Evolutionary conservation across 2,888 invertebrate species (phyloP), one percentile per base, ranked within the genome.

Genomic region (Mechanitis mazaeus): DNA sequence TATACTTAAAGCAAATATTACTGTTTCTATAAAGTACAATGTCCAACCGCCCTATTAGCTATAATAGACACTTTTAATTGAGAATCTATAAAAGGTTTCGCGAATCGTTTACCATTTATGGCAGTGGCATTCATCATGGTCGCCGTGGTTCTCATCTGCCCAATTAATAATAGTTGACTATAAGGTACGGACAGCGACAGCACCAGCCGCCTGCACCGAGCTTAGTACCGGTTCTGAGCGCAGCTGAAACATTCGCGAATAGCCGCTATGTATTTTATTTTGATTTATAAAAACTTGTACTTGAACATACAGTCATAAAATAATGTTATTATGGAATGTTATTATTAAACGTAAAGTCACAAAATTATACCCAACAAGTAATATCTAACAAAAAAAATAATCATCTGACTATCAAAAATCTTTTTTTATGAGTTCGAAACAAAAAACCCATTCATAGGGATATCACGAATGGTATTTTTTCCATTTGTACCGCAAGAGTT

Each of bases 11-110:
- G 88, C 86, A 89, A 88, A 88, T 88, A 90, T 88, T 85, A 85
- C 80, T 80, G 84, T 85, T 85, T 82, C 84, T 83, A 79, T 83
- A 85, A 84, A 83, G 78, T 77, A 79, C 82, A 81, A 73, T 75
- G 85, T 82, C 81, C 78, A 79, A 77, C 78, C 81, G 82, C 74
- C 84, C 84, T 85, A 87, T 87, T 88, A 88, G 83, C 84, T 84
- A 86, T 88, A 88, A 88, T 89, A 89, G 86, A 90, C 85, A 84
- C 82, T 88, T 87, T 89, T 90, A 90, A 90, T 90, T 89, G 87
- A 85, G 87, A 89, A 87, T 87, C 88, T 89, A 90, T 88, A 89
- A 89, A 89, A 89, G 88, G 89, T 87, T 90, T 89, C 81, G 88
- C 86, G 82, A 85, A 87, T 81, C 80, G 83, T 74, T 80, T 74